Evolutionary conservation across 2,113 vertebrate species (phyloP), one percentile per base, ranked within the genome.

Genomic region (Atrichornis clamosus): DNA sequence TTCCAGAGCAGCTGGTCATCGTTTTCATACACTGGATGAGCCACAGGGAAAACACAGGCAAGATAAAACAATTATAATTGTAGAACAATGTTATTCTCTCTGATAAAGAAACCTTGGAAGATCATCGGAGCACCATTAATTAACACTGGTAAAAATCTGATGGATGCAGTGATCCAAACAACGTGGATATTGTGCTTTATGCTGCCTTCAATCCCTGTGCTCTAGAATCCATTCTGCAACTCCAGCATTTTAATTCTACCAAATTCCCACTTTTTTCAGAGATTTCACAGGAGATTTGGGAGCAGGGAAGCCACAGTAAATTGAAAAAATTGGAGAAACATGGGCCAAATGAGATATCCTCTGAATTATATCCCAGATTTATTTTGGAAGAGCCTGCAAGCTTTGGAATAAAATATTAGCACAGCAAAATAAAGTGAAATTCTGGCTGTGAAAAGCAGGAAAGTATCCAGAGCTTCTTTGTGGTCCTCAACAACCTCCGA

Each of bases 1-100:
- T 99, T 99, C 99, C 99, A 99, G 83, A 99, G 96, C 58, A 99
- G 98, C 96, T 99, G 99, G 97, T 99, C 99, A 52, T 99, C 99
- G 7, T 99, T 99, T 95, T 99, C 99, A 98, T 99, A 99, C 55
- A 99, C 99, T 98, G 96, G 24, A 93, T 8, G 15, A 30, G 64
- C 1, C 46, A 53, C 27, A 52, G 15, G 16, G 8, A 24, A 26
- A 67, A 39, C 20, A 67, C 22, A 67, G 35, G 13, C 8, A 39
- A 63, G 79, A 19, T 47, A 4, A 74, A 70, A 9, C 28, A 52
- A 30, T 14, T 21, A 41, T 2, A 46, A 46, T 33, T 28, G n/a
- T n/a, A n/a, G n/a, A n/a, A n/a, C n/a, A n/a, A n/a, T n/a, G n/a
- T n/a, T n/a, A 20, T 55, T 70, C 15, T 24, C 42, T 53, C 28